Evolutionary conservation across 2,797 vertebrate species (phyloP).

Genomic region (Carcharodon carcharias): DNA sequence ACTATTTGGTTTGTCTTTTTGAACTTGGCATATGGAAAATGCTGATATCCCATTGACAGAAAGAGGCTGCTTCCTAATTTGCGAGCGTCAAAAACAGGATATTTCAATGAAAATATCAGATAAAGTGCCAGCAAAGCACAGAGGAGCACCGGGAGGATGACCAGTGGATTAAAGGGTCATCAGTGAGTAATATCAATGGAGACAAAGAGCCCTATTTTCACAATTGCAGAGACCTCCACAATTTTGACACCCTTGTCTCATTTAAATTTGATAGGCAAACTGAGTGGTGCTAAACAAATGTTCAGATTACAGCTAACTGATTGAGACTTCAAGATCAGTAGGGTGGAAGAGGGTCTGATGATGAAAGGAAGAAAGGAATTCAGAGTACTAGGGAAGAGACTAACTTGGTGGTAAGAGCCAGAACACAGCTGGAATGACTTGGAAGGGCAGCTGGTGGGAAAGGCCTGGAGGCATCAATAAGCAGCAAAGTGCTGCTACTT

Average conservation of each 20-base stretch:
- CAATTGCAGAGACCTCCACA: not conserved
- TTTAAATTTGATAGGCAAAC: not conserved
- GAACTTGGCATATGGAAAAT: not conserved
- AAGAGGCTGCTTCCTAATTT: not conserved
- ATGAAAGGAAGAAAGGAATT: not conserved
- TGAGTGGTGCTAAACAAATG: not conserved
- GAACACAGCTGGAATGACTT: not conserved
- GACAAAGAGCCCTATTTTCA: not conserved
- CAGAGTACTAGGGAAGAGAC: not conserved
- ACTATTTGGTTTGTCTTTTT: not conserved
- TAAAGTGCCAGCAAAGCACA: not conserved
- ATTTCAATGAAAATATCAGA: not conserved
- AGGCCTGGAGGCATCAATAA: not conserved
- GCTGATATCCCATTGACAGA: not conserved
- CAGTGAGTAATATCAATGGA: not conserved
- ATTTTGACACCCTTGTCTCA: not conserved
- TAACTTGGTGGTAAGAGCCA: not conserved
- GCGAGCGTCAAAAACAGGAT: not conserved
- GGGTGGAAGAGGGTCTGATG: not conserved
- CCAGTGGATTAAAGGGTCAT: not conserved
- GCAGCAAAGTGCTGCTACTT: not conserved
- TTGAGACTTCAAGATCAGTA: not conserved
- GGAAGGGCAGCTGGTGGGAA: not conserved
- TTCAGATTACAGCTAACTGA: not conserved
- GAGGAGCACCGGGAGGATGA: not conserved